phyloP scores from a whole-genome alignment of 2,113 vertebrate genomes.

The Carassius auratus region DNA sequence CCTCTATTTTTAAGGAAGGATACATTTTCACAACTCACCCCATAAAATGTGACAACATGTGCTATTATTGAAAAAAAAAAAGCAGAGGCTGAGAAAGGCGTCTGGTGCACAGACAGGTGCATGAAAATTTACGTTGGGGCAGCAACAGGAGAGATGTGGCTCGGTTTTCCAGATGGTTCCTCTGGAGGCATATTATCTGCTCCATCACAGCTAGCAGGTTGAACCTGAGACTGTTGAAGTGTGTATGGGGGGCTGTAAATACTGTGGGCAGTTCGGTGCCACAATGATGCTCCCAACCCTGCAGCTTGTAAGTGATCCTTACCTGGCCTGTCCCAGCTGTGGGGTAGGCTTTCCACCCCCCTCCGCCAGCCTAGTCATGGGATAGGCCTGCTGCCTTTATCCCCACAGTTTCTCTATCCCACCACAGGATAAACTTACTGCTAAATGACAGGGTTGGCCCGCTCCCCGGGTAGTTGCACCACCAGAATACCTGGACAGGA shows the following conservation, averaged over 20 bases:
- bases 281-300: constrained; percentile 56
- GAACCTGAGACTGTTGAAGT: constrained; percentile 62
- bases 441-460: constrained; percentile 44
- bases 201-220: constrained; percentile 46
- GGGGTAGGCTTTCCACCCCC: constrained; percentile 53
- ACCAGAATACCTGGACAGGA: constrained; percentile 43
- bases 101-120: constrained; percentile 47
- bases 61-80: neutral
- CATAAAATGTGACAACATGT: neutral
- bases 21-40: too few species aligned
- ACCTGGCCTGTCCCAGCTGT: constrained; percentile 57
- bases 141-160: constrained; percentile 52
- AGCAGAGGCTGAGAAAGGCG: neutral
- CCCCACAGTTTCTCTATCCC: constrained; percentile 49
- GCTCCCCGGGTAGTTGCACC: constrained; percentile 17
- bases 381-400: constrained; percentile 51
- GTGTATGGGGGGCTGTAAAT: constrained; percentile 58
- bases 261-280: constrained; percentile 56
- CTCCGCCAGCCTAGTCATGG: constrained; percentile 48
- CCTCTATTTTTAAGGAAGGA: too few species aligned
- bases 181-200: constrained; percentile 60
- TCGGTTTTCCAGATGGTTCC: constrained; percentile 63
- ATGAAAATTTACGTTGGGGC: constrained; percentile 43
- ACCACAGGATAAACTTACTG: constrained; percentile 55
- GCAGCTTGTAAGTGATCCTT: constrained; percentile 59